Evolutionary conservation across 2,888 invertebrate genomes (phyloP).

Genomic region (Miltochrista miniata): DNA sequence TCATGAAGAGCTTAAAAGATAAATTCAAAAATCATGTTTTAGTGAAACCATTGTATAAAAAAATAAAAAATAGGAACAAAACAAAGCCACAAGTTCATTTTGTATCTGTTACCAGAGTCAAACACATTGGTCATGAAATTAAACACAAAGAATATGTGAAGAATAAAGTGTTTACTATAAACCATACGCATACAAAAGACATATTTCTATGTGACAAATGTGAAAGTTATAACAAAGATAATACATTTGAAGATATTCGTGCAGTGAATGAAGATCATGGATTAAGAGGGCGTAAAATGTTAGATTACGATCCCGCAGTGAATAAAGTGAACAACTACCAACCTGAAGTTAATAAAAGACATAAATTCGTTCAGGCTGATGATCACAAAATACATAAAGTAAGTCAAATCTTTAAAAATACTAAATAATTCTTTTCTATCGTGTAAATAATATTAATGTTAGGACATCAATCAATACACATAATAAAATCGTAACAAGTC

Average conservation of each 20-base stretch:
- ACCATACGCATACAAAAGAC: constrained; percentile 37
- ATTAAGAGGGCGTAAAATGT: constrained; percentile 24
- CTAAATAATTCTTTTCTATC: too few species aligned
- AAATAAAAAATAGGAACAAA: constrained; percentile 45
- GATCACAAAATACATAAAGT: constrained; percentile 40
- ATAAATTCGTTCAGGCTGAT: constrained; percentile 38
- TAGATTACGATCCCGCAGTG: constrained; percentile 8
- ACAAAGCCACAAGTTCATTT: constrained; percentile 42
- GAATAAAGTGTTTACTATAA: constrained; percentile 17
- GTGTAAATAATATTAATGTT: too few species aligned
- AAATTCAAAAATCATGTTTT: constrained; percentile 62
- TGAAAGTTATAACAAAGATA: constrained; percentile 27
- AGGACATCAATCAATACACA: too few species aligned
- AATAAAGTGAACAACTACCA: constrained; percentile 15
- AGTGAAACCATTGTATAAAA: constrained; percentile 69
- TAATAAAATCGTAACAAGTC: too few species aligned
- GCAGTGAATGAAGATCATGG: neutral
- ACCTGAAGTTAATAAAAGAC: constrained; percentile 21
- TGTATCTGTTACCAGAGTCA: constrained; percentile 43
- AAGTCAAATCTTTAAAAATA: constrained; percentile 22
- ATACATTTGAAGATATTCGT: constrained; percentile 8
- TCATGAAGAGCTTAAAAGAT: constrained; percentile 41
- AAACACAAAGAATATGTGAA: constrained; percentile 48
- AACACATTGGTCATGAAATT: constrained; percentile 64
- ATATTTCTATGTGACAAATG: constrained; percentile 45